phyloP scores from a whole-genome alignment of 1,140 invertebrate genomes.

The Centruroides vittatus region DNA sequence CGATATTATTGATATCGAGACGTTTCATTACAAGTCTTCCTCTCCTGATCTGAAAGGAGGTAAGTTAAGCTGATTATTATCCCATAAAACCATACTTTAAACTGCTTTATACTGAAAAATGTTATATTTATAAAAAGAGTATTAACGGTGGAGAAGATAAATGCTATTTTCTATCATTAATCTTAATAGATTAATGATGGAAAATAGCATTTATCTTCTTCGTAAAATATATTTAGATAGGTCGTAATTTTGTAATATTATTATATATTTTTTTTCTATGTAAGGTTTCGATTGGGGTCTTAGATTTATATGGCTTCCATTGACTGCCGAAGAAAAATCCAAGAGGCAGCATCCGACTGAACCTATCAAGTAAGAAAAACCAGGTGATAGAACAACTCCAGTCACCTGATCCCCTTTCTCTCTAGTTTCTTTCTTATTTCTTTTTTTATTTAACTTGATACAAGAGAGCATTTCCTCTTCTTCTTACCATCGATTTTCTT shows the following conservation, averaged over 20 bases:
- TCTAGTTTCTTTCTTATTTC: too few species aligned
- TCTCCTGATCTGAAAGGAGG: slow-evolving; percentile 60
- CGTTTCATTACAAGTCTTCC: slow-evolving; percentile 47
- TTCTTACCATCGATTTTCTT: neutral
- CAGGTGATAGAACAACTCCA: neutral
- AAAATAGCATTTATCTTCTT: too few species aligned
- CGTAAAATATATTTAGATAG: too few species aligned
- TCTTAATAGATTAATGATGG: too few species aligned
- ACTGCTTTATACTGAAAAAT: too few species aligned
- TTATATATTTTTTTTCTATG: neutral
- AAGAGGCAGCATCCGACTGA: slow-evolving; percentile 62
- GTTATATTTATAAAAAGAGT: too few species aligned
- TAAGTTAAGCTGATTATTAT: slow-evolving; percentile 40
- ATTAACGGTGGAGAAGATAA: too few species aligned
- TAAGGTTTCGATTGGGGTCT: slow-evolving; percentile 85
- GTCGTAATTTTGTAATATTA: neutral
- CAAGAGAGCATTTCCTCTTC: neutral
- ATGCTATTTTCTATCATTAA: too few species aligned
- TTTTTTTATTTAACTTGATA: neutral
- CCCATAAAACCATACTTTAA: too few species aligned
- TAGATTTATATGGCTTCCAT: slow-evolving; percentile 86
- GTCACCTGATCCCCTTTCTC: too few species aligned
- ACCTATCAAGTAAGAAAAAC: slow-evolving; percentile 41
- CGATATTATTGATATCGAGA: slow-evolving; percentile 39
- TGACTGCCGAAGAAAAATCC: slow-evolving; percentile 85